Percentiles rank a stretch among this genome's conserved stretches.
These are phyloP conservation scores for Mesopsocus fuscifrons DNA, from an alignment of 2,888 invertebrate species.

Conservation along the genomic window DNA sequence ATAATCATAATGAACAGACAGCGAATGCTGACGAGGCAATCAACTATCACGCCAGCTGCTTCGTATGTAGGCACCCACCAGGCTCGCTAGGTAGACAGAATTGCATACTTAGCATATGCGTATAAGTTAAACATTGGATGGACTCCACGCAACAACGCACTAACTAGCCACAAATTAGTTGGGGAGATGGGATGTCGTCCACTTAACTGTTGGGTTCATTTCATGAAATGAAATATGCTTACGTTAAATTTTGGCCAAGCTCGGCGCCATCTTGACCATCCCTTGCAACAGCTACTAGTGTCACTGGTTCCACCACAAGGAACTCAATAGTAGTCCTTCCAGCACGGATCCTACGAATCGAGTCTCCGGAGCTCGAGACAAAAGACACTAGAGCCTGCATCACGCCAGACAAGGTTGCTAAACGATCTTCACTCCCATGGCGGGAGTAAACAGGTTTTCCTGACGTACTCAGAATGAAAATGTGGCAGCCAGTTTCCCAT, in stretches of 20 bases:
- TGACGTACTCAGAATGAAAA: conserved; percentile 86
- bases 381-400: conserved; percentile 87
- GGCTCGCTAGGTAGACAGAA: no score
- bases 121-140: no score
- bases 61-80: no score
- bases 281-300: conserved; percentile 67
- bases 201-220: no score
- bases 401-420: conserved; percentile 86
- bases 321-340: conserved; percentile 82
- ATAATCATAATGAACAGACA: no score
- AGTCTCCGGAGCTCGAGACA: conserved; percentile 67
- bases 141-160: no score
- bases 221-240: no score
- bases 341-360: conserved; percentile 67
- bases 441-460: conserved; percentile 92
- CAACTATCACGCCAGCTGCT: no score
- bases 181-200: no score
- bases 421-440: conserved; percentile 81
- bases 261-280: conserved; percentile 69
- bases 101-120: no score
- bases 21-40: no score
- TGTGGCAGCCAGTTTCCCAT: conserved; percentile 40
- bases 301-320: conserved; percentile 72
- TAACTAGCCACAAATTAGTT: no score
- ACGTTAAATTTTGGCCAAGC: conserved; percentile 70